A percentile compares a stretch with the other conserved stretches of the same genome.
Evolutionary conservation across 2,888 invertebrate genomes (phyloP).

Genomic region (Marasmarcha lunaedactyla): DNA sequence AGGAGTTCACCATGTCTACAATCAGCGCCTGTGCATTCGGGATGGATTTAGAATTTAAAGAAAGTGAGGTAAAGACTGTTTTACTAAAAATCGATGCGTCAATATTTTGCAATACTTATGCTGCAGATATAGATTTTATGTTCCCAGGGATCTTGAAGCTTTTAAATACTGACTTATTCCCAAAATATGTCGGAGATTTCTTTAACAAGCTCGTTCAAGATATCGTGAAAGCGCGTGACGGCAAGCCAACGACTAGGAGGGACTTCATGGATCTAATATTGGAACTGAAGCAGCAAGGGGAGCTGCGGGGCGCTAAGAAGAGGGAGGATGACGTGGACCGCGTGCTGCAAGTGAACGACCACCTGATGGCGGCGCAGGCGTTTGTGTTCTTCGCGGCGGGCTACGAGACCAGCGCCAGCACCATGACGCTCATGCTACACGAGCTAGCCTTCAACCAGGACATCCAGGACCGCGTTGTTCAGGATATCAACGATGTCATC

Average conservation of each 20-base stretch:
- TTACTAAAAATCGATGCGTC: constrained; percentile 15
- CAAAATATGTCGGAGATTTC: constrained; percentile 18
- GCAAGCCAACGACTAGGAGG: constrained; percentile 23
- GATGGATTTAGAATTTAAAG: constrained; percentile 21
- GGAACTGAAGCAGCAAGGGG: constrained; percentile 24
- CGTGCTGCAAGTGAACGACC: constrained; percentile 23
- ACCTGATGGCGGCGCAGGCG: constrained; percentile 27
- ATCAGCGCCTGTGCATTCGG: constrained; percentile 34
- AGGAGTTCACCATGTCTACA: constrained; percentile 26
- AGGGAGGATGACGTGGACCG: constrained; percentile 12
- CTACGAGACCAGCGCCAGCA: constrained; percentile 42
- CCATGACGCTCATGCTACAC: constrained; percentile 32
- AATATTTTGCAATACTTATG: constrained; percentile 14
- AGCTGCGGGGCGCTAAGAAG: constrained; percentile 18
- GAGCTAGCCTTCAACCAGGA: constrained; percentile 34
- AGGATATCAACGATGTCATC: constrained; percentile 31
- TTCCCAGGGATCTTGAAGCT: constrained; percentile 29
- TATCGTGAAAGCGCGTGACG: constrained; percentile 26
- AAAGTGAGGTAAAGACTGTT: constrained; percentile 4
- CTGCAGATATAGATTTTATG: constrained; percentile 27
- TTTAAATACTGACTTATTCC: constrained; percentile 24
- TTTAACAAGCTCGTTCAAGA: constrained; percentile 23
- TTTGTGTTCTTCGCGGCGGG: constrained; percentile 41
- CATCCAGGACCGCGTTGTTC: constrained; percentile 28
- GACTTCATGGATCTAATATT: constrained; percentile 38